These are phyloP conservation scores for Epirrhoe tristata DNA, from an alignment of 2,888 invertebrate genomes.

Conservation along the genomic window DNA sequence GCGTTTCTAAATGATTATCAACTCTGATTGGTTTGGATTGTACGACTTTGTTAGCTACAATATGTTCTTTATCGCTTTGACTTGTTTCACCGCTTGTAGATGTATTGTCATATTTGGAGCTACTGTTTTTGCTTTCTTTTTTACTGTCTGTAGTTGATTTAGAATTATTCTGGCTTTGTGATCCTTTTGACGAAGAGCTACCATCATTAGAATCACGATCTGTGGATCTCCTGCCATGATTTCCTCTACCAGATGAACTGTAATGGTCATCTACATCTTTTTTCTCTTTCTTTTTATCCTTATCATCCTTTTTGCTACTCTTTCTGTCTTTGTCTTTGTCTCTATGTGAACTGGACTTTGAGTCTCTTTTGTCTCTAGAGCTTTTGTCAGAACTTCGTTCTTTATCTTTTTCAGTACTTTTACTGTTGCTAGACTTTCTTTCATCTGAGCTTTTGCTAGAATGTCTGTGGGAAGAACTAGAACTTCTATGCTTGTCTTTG, in stretches of 20 bases:
- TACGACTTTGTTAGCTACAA: conserved; percentile 50
- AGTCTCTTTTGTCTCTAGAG: conserved; percentile 69
- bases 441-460: conserved; percentile 73
- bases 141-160: conserved; percentile 69
- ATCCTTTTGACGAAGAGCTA: conserved; percentile 80
- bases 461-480: conserved; percentile 66
- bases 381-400: conserved; percentile 62
- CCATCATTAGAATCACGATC: conserved; percentile 93
- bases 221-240: conserved; percentile 89
- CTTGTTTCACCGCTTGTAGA: conserved; percentile 79
- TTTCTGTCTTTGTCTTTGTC: conserved; percentile 79
- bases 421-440: conserved; percentile 59
- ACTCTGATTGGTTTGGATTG: conserved; percentile 69
- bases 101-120: conserved; percentile 76
- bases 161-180: conserved; percentile 65
- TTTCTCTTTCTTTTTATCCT: conserved; percentile 79
- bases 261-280: conserved; percentile 90
- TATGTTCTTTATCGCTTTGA: conserved; percentile 79
- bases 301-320: conserved; percentile 72
- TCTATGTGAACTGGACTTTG: conserved; percentile 68
- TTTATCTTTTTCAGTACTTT: conserved; percentile 45
- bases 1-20: conserved; percentile 72
- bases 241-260: conserved; percentile 87
- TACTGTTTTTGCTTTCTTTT: conserved; percentile 72
- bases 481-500: conserved; percentile 66